Percentiles rank a stretch among this genome's conserved stretches.
Evolutionary conservation across 1,140 invertebrate genomes (phyloP).

Genomic region (Eurytemora carolleeae): DNA sequence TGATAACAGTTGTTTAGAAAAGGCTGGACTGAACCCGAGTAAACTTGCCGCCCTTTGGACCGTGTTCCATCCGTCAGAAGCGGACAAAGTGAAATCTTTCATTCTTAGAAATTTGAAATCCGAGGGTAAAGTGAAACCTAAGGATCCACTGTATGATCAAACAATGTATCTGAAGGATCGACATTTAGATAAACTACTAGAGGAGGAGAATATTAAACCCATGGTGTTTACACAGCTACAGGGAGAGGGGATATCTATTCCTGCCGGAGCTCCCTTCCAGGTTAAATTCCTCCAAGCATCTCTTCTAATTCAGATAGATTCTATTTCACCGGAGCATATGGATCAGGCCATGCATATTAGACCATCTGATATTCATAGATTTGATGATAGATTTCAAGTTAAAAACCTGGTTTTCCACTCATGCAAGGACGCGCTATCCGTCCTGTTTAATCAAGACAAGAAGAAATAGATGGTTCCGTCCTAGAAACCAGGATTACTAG

Average conservation of each 20-base stretch:
- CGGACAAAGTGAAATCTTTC: conserved; percentile 81
- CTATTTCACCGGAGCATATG: too few relatives aligned
- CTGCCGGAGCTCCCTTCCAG: conserved; percentile 88
- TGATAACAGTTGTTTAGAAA: conserved; percentile 63
- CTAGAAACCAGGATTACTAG: too few relatives aligned
- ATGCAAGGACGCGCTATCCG: too few relatives aligned
- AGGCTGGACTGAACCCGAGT: conserved; percentile 49
- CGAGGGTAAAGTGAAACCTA: conserved; percentile 38
- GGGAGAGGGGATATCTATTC: conserved; percentile 92
- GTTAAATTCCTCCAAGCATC: too few relatives aligned
- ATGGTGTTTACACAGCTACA: conserved; percentile 88
- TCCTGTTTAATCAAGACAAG: too few relatives aligned
- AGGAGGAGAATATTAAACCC: conserved; percentile 76
- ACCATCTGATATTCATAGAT: too few relatives aligned
- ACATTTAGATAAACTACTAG: conserved; percentile 57
- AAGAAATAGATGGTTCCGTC: too few relatives aligned
- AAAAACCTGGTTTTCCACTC: too few relatives aligned
- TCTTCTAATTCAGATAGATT: too few relatives aligned
- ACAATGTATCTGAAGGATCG: conserved; percentile 75
- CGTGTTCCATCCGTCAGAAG: conserved; percentile 77
- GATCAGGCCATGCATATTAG: too few relatives aligned
- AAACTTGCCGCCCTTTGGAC: conserved; percentile 89
- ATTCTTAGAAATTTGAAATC: conserved; percentile 54
- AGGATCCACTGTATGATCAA: conserved; percentile 92
- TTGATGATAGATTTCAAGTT: too few relatives aligned